Percentiles rank a stretch among this genome's conserved stretches.
These are phyloP conservation scores for Tetranychus cinnabarinus DNA, from an alignment of 1,140 invertebrate species.

Conservation along the genomic window DNA sequence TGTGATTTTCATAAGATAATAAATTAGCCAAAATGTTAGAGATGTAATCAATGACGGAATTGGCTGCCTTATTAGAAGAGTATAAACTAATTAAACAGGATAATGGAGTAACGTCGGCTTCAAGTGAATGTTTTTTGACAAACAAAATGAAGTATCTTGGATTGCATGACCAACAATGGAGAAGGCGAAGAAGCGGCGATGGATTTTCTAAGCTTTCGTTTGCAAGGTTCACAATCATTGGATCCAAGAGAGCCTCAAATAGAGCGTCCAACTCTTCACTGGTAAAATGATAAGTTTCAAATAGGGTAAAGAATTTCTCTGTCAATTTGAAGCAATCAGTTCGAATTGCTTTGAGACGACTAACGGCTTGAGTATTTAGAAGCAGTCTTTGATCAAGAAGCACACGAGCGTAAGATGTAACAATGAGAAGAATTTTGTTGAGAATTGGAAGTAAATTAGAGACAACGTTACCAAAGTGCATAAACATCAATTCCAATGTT, in stretches of 20 bases:
- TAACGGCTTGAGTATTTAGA: constrained; percentile 17
- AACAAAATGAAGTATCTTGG: constrained; percentile 41
- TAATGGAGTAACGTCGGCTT: constrained; percentile 28
- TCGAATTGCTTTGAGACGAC: constrained; percentile 37
- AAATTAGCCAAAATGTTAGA: constrained; percentile 54
- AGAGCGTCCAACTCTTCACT: constrained; percentile 42
- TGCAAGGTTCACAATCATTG: constrained; percentile 33
- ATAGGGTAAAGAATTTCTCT: constrained; percentile 44
- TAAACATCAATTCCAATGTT: constrained; percentile 42
- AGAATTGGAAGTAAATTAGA: constrained; percentile 38
- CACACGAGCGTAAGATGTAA: constrained; percentile 33
- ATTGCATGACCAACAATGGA: constrained; percentile 47
- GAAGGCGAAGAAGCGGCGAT: constrained; percentile 50
- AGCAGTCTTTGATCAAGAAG: constrained; percentile 26
- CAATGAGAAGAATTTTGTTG: constrained; percentile 41
- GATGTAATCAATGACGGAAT: constrained; percentile 38
- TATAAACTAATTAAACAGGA: constrained; percentile 42
- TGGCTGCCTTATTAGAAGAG: constrained; percentile 33
- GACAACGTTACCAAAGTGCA: constrained; percentile 56
- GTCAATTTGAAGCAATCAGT: constrained; percentile 10
- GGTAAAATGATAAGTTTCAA: constrained; percentile 47
- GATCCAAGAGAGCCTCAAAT: constrained; percentile 54
- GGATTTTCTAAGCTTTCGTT: constrained; percentile 57
- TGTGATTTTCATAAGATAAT: constrained; percentile 30
- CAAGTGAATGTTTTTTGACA: constrained; percentile 24